Conservation (phyloP, 1,140 invertebrate genomes). For the Drosophila subpulchrella region DNA sequence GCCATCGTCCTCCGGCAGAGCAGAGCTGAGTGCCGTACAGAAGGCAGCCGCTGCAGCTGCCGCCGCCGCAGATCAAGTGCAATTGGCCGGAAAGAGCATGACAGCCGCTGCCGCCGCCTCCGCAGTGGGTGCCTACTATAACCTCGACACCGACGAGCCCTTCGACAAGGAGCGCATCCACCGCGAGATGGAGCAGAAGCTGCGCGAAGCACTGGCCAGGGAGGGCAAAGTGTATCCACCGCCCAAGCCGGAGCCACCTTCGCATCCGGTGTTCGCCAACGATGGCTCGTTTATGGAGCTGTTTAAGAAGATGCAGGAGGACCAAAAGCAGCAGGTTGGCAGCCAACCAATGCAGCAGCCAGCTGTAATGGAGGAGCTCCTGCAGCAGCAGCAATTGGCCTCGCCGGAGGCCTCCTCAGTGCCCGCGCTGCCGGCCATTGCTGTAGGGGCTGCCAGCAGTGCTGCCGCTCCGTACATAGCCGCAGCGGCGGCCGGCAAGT, state of each 20-base stretch:
- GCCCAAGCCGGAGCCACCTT: slow-evolving; percentile 75
- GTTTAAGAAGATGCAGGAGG: slow-evolving; percentile 94
- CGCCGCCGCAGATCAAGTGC: slow-evolving; percentile 6
- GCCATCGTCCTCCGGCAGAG: background rate
- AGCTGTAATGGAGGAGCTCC: slow-evolving; percentile 3
- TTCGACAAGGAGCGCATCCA: slow-evolving; percentile 83
- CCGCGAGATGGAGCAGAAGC: slow-evolving; percentile 81
- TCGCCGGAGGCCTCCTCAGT: slow-evolving; percentile 2
- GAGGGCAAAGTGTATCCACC: slow-evolving; percentile 84
- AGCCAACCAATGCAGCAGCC: slow-evolving; percentile 46
- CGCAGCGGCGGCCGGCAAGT: slow-evolving; percentile 83
- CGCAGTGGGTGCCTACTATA: slow-evolving; percentile 70
- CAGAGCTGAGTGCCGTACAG: slow-evolving; percentile 12
- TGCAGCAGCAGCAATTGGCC: slow-evolving; percentile 40
- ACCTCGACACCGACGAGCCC: slow-evolving; percentile 73
- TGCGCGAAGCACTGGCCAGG: slow-evolving; percentile 71
- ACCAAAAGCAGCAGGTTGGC: slow-evolving; percentile 85
- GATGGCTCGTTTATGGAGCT: slow-evolving; percentile 95
- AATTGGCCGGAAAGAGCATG: slow-evolving; percentile 11
- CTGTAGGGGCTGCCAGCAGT: slow-evolving; percentile 66
- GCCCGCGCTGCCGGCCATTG: slow-evolving; percentile 74
- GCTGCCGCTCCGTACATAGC: slow-evolving; percentile 75
- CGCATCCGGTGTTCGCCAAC: slow-evolving; percentile 89
- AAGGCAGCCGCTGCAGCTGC: slow-evolving; percentile 11
- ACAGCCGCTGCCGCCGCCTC: slow-evolving; percentile 49